Base-by-base conservation (phyloP, 1,140 invertebrate genomes). In the Tetraneura akinire region DNA sequence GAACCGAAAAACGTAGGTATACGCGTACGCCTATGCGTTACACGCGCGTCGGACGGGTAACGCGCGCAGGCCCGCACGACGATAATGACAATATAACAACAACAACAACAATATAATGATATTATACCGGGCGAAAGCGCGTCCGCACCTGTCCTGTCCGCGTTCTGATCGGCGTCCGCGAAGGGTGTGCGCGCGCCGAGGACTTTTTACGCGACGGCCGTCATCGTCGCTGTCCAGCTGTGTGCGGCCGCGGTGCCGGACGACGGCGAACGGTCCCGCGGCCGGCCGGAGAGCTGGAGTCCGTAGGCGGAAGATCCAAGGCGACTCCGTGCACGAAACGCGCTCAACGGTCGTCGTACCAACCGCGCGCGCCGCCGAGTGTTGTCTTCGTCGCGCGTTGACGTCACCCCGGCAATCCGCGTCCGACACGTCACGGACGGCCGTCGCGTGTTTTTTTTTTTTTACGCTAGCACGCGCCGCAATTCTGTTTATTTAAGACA, bases 121-220 rank as follows among this genome's bases (percentile, higher is more conserved):
- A 37, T 4, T 37, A 37, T 37, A 37, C 32, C 32, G 32, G 32
- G 8, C 51, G n/a, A n/a, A n/a, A n/a, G n/a, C n/a, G 26, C 49
- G 64, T 53, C 47, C 51, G 71, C 71, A 57, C 51, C 51, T 55
- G 47, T 74, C 51, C 51, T 55, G 47, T 74, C 29, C 23, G 70
- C 71, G 71, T 74, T 74, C 71, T 74, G 71, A 55, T 73, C 70
- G 70, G 21, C 49, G 70, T 73, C 9, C 26, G 70, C 26, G 37
- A 0, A 32, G 70, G 47, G 60, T 32, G 29, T 32, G 26, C 29
- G 29, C 60, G 60, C 60, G 60, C 70, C 47, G 70, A 26, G 21
- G 70, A 32, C 26, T 73, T 73, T 73, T 51, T 73, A 53, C 70
- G 26, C 42, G 23, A 29, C 45, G 26, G 18, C 42, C 60, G 29